Evolutionary conservation across 2,888 invertebrate genomes (phyloP).

Genomic region (Acholoe squamosa): DNA sequence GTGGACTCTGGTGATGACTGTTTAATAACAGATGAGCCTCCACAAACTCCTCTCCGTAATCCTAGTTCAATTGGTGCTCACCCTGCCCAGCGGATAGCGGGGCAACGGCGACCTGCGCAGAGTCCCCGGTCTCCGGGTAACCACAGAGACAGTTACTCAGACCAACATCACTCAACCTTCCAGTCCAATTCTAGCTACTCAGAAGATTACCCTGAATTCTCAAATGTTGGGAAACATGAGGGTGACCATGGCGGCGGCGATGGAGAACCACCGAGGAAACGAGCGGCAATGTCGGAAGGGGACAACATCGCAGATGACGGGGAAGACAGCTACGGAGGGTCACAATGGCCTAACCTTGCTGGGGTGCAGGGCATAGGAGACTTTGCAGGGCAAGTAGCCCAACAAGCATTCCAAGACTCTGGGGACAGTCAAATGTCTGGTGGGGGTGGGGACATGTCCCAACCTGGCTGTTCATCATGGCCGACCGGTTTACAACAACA

Average conservation of each 20-base stretch:
- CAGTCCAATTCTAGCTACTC: conserved; percentile 13
- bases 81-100: conserved; percentile 45
- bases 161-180: conserved; percentile 21
- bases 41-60: not conserved
- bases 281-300: conserved; percentile 22
- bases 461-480: conserved; percentile 54
- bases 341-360: conserved; percentile 54
- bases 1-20: conserved; percentile 54
- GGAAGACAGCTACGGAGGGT: conserved; percentile 38
- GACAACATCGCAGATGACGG: not conserved
- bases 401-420: conserved; percentile 57
- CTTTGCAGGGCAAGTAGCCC: conserved; percentile 54
- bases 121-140: conserved; percentile 30
- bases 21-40: conserved; percentile 33
- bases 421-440: conserved; percentile 55
- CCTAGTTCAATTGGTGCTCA: conserved; percentile 35
- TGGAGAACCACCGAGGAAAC: conserved; percentile 53
- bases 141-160: not conserved
- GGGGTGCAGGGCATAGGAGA: conserved; percentile 42
- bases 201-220: conserved; percentile 47
- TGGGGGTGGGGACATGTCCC: conserved; percentile 38
- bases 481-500: conserved; percentile 42
- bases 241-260: conserved; percentile 8
- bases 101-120: not conserved
- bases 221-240: conserved; percentile 26